These are phyloP conservation scores for Toxotes lorentzi DNA, from an alignment of 2,797 vertebrate species.

Conservation along the genomic window DNA sequence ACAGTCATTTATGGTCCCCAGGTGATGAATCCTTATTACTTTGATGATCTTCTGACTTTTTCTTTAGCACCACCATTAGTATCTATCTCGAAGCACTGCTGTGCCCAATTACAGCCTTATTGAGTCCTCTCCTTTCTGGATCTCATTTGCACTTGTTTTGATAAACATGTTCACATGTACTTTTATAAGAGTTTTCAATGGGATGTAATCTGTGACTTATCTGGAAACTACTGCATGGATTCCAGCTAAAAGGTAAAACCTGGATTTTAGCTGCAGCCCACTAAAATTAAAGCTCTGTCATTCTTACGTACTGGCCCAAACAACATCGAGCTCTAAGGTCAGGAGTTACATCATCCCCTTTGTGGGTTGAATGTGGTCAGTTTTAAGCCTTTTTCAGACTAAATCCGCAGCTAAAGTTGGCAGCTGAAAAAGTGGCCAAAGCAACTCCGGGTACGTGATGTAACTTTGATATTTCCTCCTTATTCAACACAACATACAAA, in stretches of 20 bases:
- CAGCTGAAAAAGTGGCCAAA: slow-evolving; percentile 18
- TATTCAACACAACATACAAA: neutral
- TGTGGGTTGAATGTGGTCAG: slow-evolving; percentile 2
- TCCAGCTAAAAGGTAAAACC: neutral
- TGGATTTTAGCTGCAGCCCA: neutral
- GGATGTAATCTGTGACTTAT: neutral
- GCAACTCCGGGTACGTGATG: neutral
- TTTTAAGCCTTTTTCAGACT: slow-evolving; percentile 55
- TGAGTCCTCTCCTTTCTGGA: neutral
- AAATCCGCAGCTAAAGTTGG: slow-evolving; percentile 53
- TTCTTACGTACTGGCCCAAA: slow-evolving; percentile 1
- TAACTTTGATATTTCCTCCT: neutral
- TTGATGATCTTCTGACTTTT: too few relatives aligned
- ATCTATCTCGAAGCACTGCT: too few relatives aligned
- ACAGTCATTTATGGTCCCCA: too few relatives aligned
- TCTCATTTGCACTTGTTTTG: neutral
- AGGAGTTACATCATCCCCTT: slow-evolving; percentile 43
- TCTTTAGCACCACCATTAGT: too few relatives aligned
- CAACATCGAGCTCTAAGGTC: slow-evolving; percentile 5
- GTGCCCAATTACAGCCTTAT: too few relatives aligned
- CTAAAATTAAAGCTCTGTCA: slow-evolving; percentile 9
- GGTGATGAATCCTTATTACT: too few relatives aligned
- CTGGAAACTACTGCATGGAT: neutral
- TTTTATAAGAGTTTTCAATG: neutral
- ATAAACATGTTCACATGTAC: neutral